A percentile compares a stretch with the other conserved stretches of the same genome.
phyloP scores from a whole-genome alignment of 2,888 invertebrate genomes.

The Desoria tigrina region DNA sequence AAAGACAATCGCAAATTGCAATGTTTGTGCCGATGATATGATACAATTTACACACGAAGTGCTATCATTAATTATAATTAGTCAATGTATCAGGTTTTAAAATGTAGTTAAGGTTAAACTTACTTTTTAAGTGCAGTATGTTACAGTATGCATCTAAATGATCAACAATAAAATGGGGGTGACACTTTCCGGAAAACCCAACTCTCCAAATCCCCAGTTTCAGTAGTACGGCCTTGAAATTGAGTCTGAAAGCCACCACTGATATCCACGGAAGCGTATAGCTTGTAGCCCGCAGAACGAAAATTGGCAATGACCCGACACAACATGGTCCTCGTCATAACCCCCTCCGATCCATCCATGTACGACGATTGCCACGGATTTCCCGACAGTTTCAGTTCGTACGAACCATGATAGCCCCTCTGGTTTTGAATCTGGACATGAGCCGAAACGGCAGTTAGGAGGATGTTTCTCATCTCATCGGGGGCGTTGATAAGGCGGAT shows the following conservation, averaged over 20 bases:
- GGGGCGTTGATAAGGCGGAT: slow-evolving; percentile 25
- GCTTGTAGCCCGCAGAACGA: slow-evolving; percentile 14
- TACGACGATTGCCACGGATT: slow-evolving; percentile 12
- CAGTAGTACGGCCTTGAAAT: too few species aligned
- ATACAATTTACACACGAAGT: too few species aligned
- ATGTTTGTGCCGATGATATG: too few species aligned
- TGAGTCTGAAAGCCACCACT: neutral
- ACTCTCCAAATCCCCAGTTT: slow-evolving; percentile 4
- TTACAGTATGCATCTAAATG: too few species aligned
- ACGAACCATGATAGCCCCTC: neutral
- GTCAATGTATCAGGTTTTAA: too few species aligned
- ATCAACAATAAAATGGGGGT: too few species aligned
- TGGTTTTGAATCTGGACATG: slow-evolving; percentile 15
- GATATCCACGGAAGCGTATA: slow-evolving; percentile 7
- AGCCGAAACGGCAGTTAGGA: neutral
- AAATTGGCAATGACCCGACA: slow-evolving; percentile 20
- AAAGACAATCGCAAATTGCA: too few species aligned
- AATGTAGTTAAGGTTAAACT: too few species aligned
- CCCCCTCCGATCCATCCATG: slow-evolving; percentile 2
- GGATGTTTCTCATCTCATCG: slow-evolving; percentile 9
- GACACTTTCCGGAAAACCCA: slow-evolving; percentile 19
- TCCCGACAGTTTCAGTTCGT: slow-evolving; percentile 17
- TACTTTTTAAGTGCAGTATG: too few species aligned
- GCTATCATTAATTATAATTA: too few species aligned
- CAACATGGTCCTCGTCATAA: neutral